Percentiles rank a stretch among this genome's conserved stretches.
Conservation (phyloP, 2,888 invertebrate species). For the Mesorhabditis belari region DNA sequence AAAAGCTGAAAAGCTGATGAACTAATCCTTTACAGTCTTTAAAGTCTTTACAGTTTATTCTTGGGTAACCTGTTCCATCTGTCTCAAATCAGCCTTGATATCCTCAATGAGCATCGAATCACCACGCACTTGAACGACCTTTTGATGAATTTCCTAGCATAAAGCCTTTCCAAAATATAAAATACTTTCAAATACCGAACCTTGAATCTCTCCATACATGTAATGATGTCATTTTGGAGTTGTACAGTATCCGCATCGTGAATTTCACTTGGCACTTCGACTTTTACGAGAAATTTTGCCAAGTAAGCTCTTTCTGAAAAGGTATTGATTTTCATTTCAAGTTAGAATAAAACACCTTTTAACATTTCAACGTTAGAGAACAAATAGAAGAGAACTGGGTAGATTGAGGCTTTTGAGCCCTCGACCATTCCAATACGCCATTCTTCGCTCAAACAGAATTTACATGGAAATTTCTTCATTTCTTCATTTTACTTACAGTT, state of each 20-base stretch:
- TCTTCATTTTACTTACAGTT: constrained; percentile 35
- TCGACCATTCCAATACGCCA: constrained; percentile 66
- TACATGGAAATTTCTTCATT: constrained; percentile 3
- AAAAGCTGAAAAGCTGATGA: not conserved
- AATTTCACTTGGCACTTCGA: constrained; percentile 50
- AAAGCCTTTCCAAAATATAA: not conserved
- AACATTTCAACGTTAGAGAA: constrained; percentile 69
- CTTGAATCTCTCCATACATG: constrained; percentile 74
- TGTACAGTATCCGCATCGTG: constrained; percentile 70
- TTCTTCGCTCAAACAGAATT: constrained; percentile 55
- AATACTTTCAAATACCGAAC: constrained; percentile 45
- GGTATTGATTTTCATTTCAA: not conserved
- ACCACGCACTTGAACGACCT: constrained; percentile 30
- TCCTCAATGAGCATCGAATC: constrained; percentile 69
- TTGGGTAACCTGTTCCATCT: constrained; percentile 36
- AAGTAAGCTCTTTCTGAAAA: constrained; percentile 71
- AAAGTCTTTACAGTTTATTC: too few relatives aligned
- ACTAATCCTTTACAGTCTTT: not conserved
- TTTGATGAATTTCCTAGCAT: constrained; percentile 33
- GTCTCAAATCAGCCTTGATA: constrained; percentile 72
- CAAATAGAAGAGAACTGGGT: constrained; percentile 75
- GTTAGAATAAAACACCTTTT: constrained; percentile 54
- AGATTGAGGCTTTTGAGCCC: constrained; percentile 70
- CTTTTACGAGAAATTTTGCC: constrained; percentile 60
- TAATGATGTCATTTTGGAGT: constrained; percentile 66